Evolutionary conservation across 2,113 vertebrate species (phyloP).

Genomic region (Centropristis striata): DNA sequence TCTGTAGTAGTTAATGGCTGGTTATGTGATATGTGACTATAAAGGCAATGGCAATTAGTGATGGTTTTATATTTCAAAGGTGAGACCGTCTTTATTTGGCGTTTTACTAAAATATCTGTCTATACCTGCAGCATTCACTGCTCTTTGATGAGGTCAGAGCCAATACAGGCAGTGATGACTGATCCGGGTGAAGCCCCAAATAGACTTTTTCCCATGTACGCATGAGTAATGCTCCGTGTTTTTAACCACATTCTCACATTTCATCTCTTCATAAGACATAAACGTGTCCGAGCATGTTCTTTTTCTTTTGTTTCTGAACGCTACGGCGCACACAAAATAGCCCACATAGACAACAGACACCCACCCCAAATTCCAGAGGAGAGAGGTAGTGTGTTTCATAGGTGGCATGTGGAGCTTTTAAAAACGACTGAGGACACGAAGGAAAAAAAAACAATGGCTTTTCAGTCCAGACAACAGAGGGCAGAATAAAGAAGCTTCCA

Average conservation of each 20-base stretch:
- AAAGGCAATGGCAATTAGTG: conserved; percentile 24
- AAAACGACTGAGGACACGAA: conserved; percentile 41
- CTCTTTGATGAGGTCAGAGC: conserved; percentile 60
- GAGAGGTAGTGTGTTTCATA: conserved; percentile 60
- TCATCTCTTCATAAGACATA: conserved; percentile 50
- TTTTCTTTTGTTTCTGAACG: conserved; percentile 58
- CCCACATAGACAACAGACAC: conserved; percentile 48
- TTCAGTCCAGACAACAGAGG: conserved; percentile 53
- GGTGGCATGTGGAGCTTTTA: conserved; percentile 58
- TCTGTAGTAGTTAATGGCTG: conserved; percentile 14
- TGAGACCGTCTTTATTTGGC: conserved; percentile 29
- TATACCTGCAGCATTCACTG: conserved; percentile 29
- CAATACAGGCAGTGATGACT: conserved; percentile 49
- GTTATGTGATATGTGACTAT: conserved; percentile 40
- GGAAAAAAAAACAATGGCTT: conserved; percentile 11
- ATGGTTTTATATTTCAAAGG: conserved; percentile 62
- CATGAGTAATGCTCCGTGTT: conserved; percentile 65
- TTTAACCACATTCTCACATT: conserved; percentile 71
- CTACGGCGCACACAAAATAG: conserved; percentile 39
- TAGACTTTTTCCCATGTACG: conserved; percentile 17
- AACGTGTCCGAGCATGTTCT: conserved; percentile 70
- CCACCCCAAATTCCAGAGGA: conserved; percentile 63
- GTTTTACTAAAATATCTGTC: conserved; percentile 19
- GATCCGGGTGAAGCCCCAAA: conserved; percentile 48
- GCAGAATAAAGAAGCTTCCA: conserved; percentile 37